Evolutionary conservation across 1,140 invertebrate species (phyloP).

Genomic region (Zaprionus vittiger): DNA sequence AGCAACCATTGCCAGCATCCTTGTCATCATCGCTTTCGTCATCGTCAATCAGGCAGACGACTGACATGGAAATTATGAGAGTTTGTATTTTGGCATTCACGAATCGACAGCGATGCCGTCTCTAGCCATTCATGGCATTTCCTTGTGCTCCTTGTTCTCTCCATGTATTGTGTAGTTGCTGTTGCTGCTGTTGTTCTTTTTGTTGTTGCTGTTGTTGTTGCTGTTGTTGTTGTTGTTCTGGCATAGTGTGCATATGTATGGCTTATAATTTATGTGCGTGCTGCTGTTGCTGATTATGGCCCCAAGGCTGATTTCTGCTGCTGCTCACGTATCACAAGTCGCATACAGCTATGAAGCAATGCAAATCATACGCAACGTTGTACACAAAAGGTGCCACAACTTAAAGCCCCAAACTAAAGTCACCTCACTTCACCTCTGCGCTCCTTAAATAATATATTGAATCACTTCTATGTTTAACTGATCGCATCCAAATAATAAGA

Average conservation of each 20-base stretch:
- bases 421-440: too few relatives aligned
- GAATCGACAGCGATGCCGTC: conserved; percentile 40
- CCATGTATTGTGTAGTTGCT: conserved; percentile 1
- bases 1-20: conserved; percentile 3
- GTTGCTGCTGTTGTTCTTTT: neutral
- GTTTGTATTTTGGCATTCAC: conserved; percentile 53
- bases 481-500: too few relatives aligned
- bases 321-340: conserved; percentile 45
- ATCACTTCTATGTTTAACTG: too few relatives aligned
- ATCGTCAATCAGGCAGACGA: conserved; percentile 54
- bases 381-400: conserved; percentile 30
- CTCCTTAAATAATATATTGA: too few relatives aligned
- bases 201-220: conserved; percentile 4
- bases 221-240: conserved; percentile 10
- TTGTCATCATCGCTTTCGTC: conserved; percentile 25
- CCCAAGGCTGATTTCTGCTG: conserved; percentile 45
- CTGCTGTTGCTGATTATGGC: conserved; percentile 47
- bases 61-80: conserved; percentile 56
- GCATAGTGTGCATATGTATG: conserved; percentile 19
- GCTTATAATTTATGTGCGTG: conserved; percentile 53
- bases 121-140: conserved; percentile 11
- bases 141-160: neutral
- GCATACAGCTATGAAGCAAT: conserved; percentile 13
- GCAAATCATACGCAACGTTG: conserved; percentile 48
- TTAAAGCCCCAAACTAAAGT: conserved; percentile 28